Percentiles rank a stretch among this genome's conserved stretches.
Evolutionary conservation across 2,113 vertebrate species (phyloP).

Genomic region (Boulengeromyrus knoepffleri): DNA sequence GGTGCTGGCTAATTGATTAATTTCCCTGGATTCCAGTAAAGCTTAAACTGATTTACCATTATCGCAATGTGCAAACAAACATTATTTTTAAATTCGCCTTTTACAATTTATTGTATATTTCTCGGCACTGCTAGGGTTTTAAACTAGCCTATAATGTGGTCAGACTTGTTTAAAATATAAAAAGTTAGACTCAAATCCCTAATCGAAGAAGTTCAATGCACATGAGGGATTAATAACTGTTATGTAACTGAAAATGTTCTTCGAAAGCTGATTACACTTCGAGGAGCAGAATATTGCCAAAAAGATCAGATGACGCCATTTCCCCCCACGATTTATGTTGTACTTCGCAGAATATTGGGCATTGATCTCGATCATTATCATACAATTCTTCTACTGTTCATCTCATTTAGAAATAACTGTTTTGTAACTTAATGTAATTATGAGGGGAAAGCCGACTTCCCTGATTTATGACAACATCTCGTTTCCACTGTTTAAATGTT

Average conservation of each 20-base stretch:
- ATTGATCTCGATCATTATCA: neutral
- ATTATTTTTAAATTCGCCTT: neutral
- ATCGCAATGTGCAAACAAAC: neutral
- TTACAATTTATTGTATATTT: neutral
- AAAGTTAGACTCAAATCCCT: neutral
- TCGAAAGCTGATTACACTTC: neutral
- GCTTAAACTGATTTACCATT: neutral
- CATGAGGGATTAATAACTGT: neutral
- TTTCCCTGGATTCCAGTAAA: neutral
- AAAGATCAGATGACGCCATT: neutral
- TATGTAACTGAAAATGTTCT: neutral
- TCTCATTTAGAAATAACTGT: neutral
- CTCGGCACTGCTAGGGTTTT: neutral
- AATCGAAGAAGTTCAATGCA: neutral
- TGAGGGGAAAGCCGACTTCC: neutral
- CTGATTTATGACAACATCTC: neutral
- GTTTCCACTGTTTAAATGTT: neutral
- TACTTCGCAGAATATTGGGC: neutral
- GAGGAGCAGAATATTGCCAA: neutral
- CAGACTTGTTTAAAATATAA: neutral
- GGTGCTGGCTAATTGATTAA: neutral
- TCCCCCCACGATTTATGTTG: neutral
- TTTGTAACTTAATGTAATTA: neutral
- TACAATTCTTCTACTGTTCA: neutral
- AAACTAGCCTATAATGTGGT: neutral